Percentiles rank a stretch among this genome's conserved stretches.
Evolutionary conservation across 2,888 invertebrate species (phyloP).

Genomic region (Melanostoma mellinum): DNA sequence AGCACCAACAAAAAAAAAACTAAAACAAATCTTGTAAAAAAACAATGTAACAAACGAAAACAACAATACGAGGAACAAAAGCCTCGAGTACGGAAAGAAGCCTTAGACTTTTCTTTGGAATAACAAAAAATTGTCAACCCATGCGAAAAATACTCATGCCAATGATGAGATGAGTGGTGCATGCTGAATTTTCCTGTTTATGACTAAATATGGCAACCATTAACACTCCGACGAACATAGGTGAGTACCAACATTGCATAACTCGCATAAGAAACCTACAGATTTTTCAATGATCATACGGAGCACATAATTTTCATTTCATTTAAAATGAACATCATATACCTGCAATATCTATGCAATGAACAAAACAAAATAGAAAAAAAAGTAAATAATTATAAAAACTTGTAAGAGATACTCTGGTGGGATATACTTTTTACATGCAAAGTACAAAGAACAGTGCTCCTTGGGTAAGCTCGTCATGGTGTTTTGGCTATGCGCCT

Average conservation of each 20-base stretch:
- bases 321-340: conserved; percentile 48
- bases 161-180: conserved; percentile 40
- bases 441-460: conserved; percentile 55
- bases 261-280: conserved; percentile 25
- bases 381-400: background rate
- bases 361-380: background rate
- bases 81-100: conserved; percentile 25
- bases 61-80: conserved; percentile 46
- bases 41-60: conserved; percentile 31
- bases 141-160: conserved; percentile 49
- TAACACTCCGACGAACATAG: conserved; percentile 13
- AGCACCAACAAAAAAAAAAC: conserved; percentile 31
- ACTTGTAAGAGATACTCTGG: conserved; percentile 57
- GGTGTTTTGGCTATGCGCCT: conserved; percentile 48
- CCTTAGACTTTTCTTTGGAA: conserved; percentile 50
- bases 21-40: conserved; percentile 17
- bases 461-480: conserved; percentile 67
- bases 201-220: conserved; percentile 61
- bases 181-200: conserved; percentile 52
- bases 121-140: conserved; percentile 50
- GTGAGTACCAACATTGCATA: conserved; percentile 38
- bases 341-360: background rate
- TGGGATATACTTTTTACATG: conserved; percentile 33
- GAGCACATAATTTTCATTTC: conserved; percentile 65
- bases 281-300: conserved; percentile 51